A percentile compares a stretch with the other conserved stretches of the same genome.
phyloP scores from a whole-genome alignment of 2,797 vertebrate genomes.

The Clarias pachynema region DNA sequence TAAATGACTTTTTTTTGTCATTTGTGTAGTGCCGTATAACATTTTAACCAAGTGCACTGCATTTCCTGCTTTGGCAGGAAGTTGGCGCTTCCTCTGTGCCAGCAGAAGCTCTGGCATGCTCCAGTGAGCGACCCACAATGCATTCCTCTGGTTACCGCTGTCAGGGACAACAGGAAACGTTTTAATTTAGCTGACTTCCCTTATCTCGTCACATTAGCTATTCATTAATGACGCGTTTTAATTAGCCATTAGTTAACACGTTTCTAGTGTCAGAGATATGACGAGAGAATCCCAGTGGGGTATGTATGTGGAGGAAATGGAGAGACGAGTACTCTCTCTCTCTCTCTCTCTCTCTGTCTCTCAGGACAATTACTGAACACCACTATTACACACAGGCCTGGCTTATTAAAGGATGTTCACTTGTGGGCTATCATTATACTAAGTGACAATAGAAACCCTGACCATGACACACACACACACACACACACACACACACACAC shows the following conservation, averaged over 20 bases:
- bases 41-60: conserved; percentile 7
- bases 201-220: conserved; percentile 73
- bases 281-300: conserved; percentile 56
- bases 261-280: conserved; percentile 77
- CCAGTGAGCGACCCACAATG: conserved; percentile 24
- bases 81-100: conserved; percentile 3
- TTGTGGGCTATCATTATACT: conserved; percentile 73
- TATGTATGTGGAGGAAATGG: conserved; percentile 40
- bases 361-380: conserved; percentile 71
- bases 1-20: background rate
- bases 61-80: conserved; percentile 40
- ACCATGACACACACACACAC: conserved; percentile 51
- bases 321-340: conserved; percentile 44
- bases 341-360: conserved; percentile 41
- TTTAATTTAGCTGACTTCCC: conserved; percentile 61
- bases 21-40: background rate
- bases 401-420: conserved; percentile 75
- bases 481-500: conserved; percentile 29
- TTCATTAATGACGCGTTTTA: conserved; percentile 80
- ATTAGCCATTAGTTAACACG: conserved; percentile 81
- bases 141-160: conserved; percentile 54
- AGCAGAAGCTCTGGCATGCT: conserved; percentile 15
- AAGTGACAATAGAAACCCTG: conserved; percentile 73
- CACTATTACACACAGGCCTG: conserved; percentile 66
- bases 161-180: conserved; percentile 54